A percentile compares a stretch with the other conserved stretches of the same genome.
Evolutionary conservation across 2,888 invertebrate genomes (phyloP).

Genomic region (Lottia gigantea): DNA sequence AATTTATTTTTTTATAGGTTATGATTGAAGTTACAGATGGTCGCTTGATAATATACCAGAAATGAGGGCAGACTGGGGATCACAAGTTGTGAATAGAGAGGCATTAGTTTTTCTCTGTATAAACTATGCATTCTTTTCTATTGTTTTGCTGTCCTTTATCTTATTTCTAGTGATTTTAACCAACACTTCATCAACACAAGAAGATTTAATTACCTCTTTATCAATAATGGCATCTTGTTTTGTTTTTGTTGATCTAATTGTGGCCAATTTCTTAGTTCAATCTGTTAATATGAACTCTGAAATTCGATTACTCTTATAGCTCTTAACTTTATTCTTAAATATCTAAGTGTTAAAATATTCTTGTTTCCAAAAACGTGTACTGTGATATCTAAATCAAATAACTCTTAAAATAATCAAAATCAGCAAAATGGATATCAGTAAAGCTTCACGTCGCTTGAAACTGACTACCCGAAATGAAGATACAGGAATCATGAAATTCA

Average conservation of each 20-base stretch:
- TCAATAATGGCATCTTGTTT: conserved; percentile 59
- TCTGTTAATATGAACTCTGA: conserved; percentile 59
- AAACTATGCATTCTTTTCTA: conserved; percentile 63
- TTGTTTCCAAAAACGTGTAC: not conserved
- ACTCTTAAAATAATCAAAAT: not conserved
- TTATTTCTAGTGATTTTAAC: conserved; percentile 54
- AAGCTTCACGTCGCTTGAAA: conserved; percentile 23
- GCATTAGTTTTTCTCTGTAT: conserved; percentile 59
- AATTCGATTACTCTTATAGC: conserved; percentile 41
- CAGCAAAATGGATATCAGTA: conserved; percentile 15
- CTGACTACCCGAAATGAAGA: conserved; percentile 19
- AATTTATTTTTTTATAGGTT: too few relatives aligned
- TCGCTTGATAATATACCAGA: not conserved
- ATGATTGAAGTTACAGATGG: too few relatives aligned
- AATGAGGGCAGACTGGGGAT: conserved; percentile 57
- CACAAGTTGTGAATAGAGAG: conserved; percentile 57
- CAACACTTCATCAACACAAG: conserved; percentile 40
- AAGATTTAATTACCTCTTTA: conserved; percentile 41
- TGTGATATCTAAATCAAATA: not conserved
- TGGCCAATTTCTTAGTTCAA: conserved; percentile 62
- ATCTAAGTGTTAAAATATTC: too few relatives aligned
- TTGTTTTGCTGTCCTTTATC: conserved; percentile 46
- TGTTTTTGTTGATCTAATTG: conserved; percentile 56
- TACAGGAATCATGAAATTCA: conserved; percentile 23
- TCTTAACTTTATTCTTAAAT: not conserved